Percentiles rank a stretch among this genome's conserved stretches.
Conservation (phyloP, 64 coral and sea anemone species). For the Pocillopora damicornis region DNA sequence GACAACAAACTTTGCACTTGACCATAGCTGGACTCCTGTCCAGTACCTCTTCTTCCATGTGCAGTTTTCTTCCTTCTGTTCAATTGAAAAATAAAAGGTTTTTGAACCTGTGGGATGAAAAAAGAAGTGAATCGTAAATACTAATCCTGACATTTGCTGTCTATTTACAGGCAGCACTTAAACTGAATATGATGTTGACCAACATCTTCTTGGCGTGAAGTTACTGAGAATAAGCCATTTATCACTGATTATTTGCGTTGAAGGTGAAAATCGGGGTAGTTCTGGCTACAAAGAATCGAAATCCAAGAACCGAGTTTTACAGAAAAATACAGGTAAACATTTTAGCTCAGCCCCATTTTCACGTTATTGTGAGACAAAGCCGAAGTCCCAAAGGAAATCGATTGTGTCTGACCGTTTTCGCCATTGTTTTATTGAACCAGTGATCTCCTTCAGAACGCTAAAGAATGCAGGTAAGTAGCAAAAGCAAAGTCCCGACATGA, state of each 20-base stretch:
- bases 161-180: background rate
- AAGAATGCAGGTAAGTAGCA: background rate
- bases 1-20: background rate
- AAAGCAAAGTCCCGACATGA: background rate
- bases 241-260: no score
- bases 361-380: no score
- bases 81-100: background rate
- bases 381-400: no score
- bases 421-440: no score
- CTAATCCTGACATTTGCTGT: background rate
- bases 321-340: no score
- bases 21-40: background rate
- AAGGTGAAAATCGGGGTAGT: no score
- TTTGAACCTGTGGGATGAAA: slow-evolving; percentile 13
- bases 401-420: no score
- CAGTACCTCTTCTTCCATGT: background rate
- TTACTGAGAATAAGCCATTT: no score
- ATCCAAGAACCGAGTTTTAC: no score
- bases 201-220: background rate
- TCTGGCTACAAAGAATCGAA: no score
- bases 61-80: background rate
- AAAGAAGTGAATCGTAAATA: background rate
- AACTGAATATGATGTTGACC: background rate
- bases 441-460: background rate
- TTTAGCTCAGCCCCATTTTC: no score